Base-by-base conservation (phyloP, 2,797 vertebrate genomes). In the Sebastiscus tertius region DNA sequence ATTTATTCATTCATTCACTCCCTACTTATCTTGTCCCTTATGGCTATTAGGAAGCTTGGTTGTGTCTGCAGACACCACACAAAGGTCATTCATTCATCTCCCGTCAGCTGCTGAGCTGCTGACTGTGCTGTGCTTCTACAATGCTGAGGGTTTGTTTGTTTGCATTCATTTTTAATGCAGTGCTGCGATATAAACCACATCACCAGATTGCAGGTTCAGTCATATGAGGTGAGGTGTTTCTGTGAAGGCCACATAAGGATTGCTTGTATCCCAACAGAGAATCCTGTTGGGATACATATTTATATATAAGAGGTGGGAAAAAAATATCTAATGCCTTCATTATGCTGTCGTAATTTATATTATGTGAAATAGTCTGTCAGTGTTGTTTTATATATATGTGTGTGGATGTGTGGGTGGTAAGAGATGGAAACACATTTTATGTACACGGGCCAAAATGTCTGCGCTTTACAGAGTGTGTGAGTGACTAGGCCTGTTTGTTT, bases 81-180 rank as follows among this genome's bases (percentile, higher is more conserved):
- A 82, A 78, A 88, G 76, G 84, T 79, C 80, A 78, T 12, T 63
- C 22, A 72, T 64, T 87, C 24, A 62, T 75, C 60, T 80, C 31
- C 24, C 39, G n/a, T 56, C 70, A 11, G 60, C 65, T 24, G 61
- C 36, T 29, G 39, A 61, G 29, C 73, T 54, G 65, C 33, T 36
- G 67, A n/a, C 59, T 49, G 22, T 71, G 63, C 34, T 46, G 36
- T 67, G 29, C 59, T 29, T 46, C 61, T 59, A 33, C 16, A 56
- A 20, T 46, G 73, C 69, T 18, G 14, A 72, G 66, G 22, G 33
- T 65, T 27, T 79, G 49, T 79, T 83, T 72, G 74, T 59, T 27
- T 54, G n/a, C 66, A 75, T 86, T 69, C 4, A 83, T 82, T 62
- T 86, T 85, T 81, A 80, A 87, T 80, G 42, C n/a, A 42, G 10